Evolutionary conservation across 37 sponge, comb jelly and placozoan species (phyloP).

Genomic region (Cliona cf. orientalis): DNA sequence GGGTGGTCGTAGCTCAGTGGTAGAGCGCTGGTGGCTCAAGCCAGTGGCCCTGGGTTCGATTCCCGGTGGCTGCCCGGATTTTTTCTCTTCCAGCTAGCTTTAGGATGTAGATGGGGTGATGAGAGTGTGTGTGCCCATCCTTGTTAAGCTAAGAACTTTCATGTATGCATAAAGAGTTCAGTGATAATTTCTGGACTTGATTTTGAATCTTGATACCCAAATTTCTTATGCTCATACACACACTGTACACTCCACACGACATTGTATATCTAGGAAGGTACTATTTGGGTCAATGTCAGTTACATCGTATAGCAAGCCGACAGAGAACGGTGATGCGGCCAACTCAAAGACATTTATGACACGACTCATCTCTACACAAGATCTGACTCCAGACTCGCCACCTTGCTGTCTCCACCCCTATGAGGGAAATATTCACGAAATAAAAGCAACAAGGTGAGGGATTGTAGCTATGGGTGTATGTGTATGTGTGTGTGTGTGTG

Average conservation of each 20-base stretch:
- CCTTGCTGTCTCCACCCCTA: constrained; percentile 55
- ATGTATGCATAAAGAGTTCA: too few species aligned
- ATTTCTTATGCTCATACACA: constrained; percentile 9
- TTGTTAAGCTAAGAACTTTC: too few species aligned
- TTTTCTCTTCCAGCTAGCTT: too few species aligned
- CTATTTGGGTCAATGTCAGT: constrained; percentile 61
- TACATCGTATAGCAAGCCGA: constrained; percentile 38
- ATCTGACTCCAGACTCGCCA: constrained; percentile 28
- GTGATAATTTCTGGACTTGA: too few species aligned
- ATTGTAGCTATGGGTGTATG: neutral
- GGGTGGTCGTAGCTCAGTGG: too few species aligned
- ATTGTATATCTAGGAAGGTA: constrained; percentile 64
- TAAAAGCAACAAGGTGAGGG: constrained; percentile 40
- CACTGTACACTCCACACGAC: neutral
- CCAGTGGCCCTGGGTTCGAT: too few species aligned
- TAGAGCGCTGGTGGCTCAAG: too few species aligned
- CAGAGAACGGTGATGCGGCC: neutral
- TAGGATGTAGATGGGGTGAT: too few species aligned
- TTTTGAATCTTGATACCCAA: too few species aligned
- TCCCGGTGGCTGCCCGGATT: too few species aligned
- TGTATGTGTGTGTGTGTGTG: too few species aligned
- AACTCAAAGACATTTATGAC: neutral
- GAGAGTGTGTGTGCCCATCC: too few species aligned
- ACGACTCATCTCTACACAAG: neutral
- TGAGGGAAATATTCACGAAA: constrained; percentile 66